phyloP scores from a whole-genome alignment of 1,140 invertebrate species.

The Pseudachorutes palmiensis region DNA sequence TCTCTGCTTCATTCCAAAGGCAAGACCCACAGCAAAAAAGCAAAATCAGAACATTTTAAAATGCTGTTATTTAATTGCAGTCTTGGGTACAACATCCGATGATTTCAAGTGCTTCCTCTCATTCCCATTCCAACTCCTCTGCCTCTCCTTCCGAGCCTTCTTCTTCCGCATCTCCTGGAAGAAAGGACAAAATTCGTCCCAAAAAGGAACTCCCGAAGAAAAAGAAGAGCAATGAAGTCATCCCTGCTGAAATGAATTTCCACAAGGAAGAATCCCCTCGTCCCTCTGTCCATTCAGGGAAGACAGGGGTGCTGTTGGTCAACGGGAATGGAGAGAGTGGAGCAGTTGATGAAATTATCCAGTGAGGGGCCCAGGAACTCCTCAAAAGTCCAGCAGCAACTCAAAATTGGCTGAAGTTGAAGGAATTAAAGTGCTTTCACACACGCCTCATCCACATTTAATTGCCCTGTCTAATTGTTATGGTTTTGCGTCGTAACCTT shows the following conservation, averaged over 20 bases:
- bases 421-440: background rate
- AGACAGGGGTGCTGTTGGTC: no score
- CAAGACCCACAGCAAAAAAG: background rate
- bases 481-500: background rate
- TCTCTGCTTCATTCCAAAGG: background rate
- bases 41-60: background rate
- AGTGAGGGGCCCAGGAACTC: no score
- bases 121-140: background rate
- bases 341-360: no score
- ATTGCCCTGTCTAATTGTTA: background rate
- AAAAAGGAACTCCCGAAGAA: background rate
- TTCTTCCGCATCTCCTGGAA: background rate
- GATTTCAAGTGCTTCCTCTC: background rate
- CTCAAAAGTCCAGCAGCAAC: no score
- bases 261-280: no score
- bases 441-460: background rate
- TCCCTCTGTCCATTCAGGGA: no score
- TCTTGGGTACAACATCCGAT: background rate
- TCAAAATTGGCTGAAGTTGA: background rate
- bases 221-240: background rate
- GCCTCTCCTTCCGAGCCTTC: background rate
- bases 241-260: background rate
- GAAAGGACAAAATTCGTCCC: background rate
- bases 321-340: no score
- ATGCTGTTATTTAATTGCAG: background rate